Evolutionary conservation across 2,888 invertebrate species (phyloP), one percentile per base, ranked within the genome.

Genomic region (Nemoura dubitans): DNA sequence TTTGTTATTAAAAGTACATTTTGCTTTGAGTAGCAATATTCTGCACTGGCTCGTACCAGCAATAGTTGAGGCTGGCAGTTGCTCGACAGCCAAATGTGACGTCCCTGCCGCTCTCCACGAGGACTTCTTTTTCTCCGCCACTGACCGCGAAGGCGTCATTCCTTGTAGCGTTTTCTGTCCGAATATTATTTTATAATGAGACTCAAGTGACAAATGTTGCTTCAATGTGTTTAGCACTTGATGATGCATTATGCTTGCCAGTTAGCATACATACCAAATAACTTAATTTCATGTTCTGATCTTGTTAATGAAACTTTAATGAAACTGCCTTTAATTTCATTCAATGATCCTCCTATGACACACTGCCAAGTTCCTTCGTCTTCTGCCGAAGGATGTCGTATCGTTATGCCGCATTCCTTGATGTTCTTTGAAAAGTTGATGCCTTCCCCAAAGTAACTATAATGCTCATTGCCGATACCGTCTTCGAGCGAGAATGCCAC

Each of bases 351-450:
- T 25, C 83, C 83, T 42, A 83, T 83, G 25, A 83, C 36, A 43
- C 83, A 83, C 43, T 83, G 83, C 83, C 83, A 83, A 30, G 43
- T 83, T n/a, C 83, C 83, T 26, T 36, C 83, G n/a, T 83, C 83
- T 36, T 26, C 10, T 42, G 30, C 0, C 21, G 30, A 1, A 26
- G 83, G 83, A 42, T 6, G 6, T 7, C 42, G 42, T 36, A 83
- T 83, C 3, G 83, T 83, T 14, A 83, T 36, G 1, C 83, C 83
- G 43, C 83, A 83, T n/a, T 83, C 36, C 43, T 83, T 83, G n/a
- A 25, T 26, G 10, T 30, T 42, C 36, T 2, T 16, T 1, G 83
- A 83, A 42, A 25, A 83, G 43, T 83, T 83, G 1, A 83, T 16
- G 25, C 83, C 83, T 30, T 83, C 83, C 10, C 83, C 83, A 26